Base-by-base conservation (phyloP, 2,113 vertebrate genomes). In the Oncorhynchus kisutch region DNA sequence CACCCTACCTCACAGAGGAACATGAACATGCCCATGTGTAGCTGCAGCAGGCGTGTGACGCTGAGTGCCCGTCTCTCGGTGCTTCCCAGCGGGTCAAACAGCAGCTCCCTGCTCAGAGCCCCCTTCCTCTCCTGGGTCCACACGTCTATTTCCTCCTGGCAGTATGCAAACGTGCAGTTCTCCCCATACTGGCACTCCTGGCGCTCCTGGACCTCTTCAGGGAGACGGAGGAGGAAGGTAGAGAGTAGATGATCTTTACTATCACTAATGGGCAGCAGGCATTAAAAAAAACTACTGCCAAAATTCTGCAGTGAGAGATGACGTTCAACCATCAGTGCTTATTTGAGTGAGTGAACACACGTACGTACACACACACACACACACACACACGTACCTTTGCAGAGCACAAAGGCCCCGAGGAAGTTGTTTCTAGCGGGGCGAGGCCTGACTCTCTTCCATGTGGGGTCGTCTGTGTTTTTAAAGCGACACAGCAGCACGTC, bases 161-260 rank as follows among this genome's bases (percentile, higher is more conserved):
- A 97, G 93, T 99, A 99, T 29, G 98, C 97, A 90, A 99, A 99
- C 20, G 98, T 99, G 92, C 98, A 99, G 94, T 97, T 98, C 92
- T 99, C 97, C 75, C 97, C 97, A 73, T 98, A 99, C 93, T 99
- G 97, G 93, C 97, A 99, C 92, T 99, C 97, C 92, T 99, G 96
- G 76, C 97, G 96, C 92, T 96, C 96, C 91, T 96, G 96, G 80
- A 99, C 97, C 93, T 99, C 98, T 99, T 95, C 6, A 25, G 2
- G n/a, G 3, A 6, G 2, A 75, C 4, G 22, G 66, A 24, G 20
- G 2, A 34, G 51, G 57, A 48, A 45, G 11, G 27, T 25, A 1
- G 9, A 13, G 5, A 68, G 4, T 45, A 13, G 11, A 27, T 25
- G 16, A 54, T 18, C 51, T 16, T 54, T 18, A 54, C 5, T 54